Evolutionary conservation across 2,888 invertebrate species (phyloP).

Genomic region (Chouioia cunea): DNA sequence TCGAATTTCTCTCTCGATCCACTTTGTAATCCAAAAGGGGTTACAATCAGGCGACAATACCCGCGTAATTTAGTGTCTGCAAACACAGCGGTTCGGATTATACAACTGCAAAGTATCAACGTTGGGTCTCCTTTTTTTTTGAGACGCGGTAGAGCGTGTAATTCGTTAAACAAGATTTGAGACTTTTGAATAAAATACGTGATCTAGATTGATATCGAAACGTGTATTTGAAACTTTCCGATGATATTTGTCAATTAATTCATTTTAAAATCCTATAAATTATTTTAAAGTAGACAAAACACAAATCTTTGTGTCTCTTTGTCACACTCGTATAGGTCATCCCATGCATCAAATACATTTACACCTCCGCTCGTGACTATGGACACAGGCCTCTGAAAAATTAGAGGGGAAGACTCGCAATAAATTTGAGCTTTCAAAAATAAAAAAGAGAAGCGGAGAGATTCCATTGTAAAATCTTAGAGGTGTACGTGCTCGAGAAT

Average conservation of each 20-base stretch:
- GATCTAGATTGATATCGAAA: no score
- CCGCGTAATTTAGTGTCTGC: constrained; percentile 68
- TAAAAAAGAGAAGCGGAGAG: neutral
- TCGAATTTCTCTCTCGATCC: constrained; percentile 46
- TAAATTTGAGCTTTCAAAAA: neutral
- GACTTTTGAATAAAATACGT: no score
- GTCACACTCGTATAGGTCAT: no score
- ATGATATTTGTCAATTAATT: no score
- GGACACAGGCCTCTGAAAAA: no score
- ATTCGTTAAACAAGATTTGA: no score
- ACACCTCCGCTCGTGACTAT: constrained; percentile 2
- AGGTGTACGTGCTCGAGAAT: constrained; percentile 27
- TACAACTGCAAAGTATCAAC: constrained; percentile 58
- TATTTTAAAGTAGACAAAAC: no score
- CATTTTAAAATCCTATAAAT: no score
- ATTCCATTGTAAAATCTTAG: neutral
- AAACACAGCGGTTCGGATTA: constrained; percentile 63
- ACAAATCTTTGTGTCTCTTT: no score
- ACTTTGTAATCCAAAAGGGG: constrained; percentile 66
- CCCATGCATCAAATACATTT: constrained; percentile 18
- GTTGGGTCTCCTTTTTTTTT: constrained; percentile 9
- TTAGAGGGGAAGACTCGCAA: neutral
- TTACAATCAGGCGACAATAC: constrained; percentile 56
- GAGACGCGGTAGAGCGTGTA: constrained; percentile 14
- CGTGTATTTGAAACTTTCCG: no score